These are phyloP conservation scores for Oligia fasciuncula DNA, from an alignment of 2,888 invertebrate genomes.

Conservation along the genomic window DNA sequence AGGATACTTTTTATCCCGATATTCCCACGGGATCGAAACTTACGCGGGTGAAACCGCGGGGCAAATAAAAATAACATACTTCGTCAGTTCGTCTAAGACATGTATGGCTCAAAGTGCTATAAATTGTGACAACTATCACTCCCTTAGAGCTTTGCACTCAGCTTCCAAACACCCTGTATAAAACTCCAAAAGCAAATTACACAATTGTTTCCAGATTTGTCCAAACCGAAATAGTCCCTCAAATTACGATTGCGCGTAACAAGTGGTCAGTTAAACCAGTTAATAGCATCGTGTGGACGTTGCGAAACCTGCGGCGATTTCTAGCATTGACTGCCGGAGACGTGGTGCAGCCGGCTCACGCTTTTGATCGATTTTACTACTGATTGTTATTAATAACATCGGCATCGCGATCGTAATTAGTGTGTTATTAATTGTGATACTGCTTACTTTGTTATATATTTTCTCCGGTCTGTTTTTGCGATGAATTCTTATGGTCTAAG, in stretches of 20 bases:
- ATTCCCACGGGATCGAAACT: too few species aligned
- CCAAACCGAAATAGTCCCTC: slow-evolving; percentile 50
- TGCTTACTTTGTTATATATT: slow-evolving; percentile 1
- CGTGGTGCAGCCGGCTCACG: slow-evolving; percentile 29
- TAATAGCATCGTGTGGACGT: slow-evolving; percentile 50
- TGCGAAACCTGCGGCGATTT: slow-evolving; percentile 57
- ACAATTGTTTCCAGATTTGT: slow-evolving; percentile 40
- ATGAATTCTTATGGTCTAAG: background rate
- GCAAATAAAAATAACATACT: too few species aligned
- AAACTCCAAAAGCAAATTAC: slow-evolving; percentile 25
- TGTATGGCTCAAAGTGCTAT: too few species aligned
- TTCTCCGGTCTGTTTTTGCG: background rate
- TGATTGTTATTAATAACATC: slow-evolving; percentile 28
- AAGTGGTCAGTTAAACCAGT: slow-evolving; percentile 56
- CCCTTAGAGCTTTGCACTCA: too few species aligned
- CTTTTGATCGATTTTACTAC: slow-evolving; percentile 16
- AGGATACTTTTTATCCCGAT: too few species aligned
- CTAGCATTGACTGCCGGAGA: slow-evolving; percentile 53
- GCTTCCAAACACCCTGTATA: background rate
- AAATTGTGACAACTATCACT: too few species aligned
- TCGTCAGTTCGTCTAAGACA: too few species aligned
- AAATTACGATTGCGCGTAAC: slow-evolving; percentile 57
- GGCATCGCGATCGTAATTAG: slow-evolving; percentile 2
- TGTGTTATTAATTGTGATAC: slow-evolving; percentile 19
- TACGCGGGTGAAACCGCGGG: too few species aligned